Base-by-base conservation (phyloP, 2,113 vertebrate genomes). In the Corythaeola cristata region DNA sequence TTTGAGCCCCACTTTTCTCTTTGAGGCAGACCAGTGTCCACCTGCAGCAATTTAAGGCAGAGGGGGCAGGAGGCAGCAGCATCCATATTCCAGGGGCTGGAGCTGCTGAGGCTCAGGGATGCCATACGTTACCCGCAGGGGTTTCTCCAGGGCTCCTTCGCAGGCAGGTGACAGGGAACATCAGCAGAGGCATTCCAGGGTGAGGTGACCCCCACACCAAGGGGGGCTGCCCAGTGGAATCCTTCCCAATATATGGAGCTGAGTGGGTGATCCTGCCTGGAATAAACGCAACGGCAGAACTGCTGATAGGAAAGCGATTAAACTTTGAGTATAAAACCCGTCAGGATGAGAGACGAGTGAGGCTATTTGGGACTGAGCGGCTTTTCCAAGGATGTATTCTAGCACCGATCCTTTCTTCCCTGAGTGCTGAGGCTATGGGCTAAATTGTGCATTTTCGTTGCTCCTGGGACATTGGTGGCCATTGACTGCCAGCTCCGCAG, bases 401-500 rank as follows among this genome's bases (percentile, higher is more conserved):
- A 81, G 17, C 8, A 6, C 35, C 2, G 8, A 45, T 23, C 35
- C 27, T 72, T 59, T 35, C 30, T 26, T 50, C 49, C 59, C 23
- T 2, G 72, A 21, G 22, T 14, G 37, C 23, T 64, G 58, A 44
- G 33, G 8, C 44, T 45, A 11, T 6, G 10, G 52, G 59, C 26
- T 33, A 12, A 32, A 49, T 16, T 13, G 28, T 11, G 58, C 33
- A 2, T 21, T 68, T 8, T 23, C 8, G 62, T 41, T 22, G 3
- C 60, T 60, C 58, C 58, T 67, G 1, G 4, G 69, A 27, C 47
- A 18, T 18, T 47, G n/a, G 63, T 5, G n/a, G 62, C 22, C 47
- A 7, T 16, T 0, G 18, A 24, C 50, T 2, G 1, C 3, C 8
- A 37, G 52, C 11, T 12, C 58, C 15, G 4, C 3, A 22, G 17